Percentiles rank a stretch among this genome's conserved stretches.
Conservation (phyloP, 1,140 invertebrate genomes). For the Andrena cerasifolii region DNA sequence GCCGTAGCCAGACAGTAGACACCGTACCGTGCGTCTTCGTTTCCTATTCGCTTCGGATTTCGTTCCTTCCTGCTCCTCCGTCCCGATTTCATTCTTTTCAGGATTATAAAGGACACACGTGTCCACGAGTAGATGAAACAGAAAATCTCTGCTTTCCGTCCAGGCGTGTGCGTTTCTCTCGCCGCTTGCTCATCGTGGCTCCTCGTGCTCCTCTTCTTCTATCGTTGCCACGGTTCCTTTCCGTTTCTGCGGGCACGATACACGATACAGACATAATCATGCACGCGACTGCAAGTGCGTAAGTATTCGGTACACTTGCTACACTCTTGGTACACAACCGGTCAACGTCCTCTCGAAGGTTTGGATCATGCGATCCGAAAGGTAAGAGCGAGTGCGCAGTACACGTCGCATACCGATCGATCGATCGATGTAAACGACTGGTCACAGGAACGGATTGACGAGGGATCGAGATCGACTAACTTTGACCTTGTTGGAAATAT, state of each 20-base stretch:
- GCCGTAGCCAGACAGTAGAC: no score
- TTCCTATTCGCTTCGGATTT: slow-evolving; percentile 40
- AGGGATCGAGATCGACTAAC: slow-evolving; percentile 1
- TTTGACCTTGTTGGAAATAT: not conserved
- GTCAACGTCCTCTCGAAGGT: slow-evolving; percentile 80
- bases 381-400: slow-evolving; percentile 65
- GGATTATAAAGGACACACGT: not conserved
- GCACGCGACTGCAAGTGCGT: slow-evolving; percentile 13
- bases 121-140: not conserved
- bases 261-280: slow-evolving; percentile 2
- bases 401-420: slow-evolving; percentile 74
- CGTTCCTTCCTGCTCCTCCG: slow-evolving; percentile 21
- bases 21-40: slow-evolving; percentile 14
- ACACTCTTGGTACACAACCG: slow-evolving; percentile 57
- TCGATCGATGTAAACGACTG: slow-evolving; percentile 64
- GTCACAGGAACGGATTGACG: slow-evolving; percentile 58
- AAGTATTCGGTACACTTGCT: slow-evolving; percentile 41
- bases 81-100: slow-evolving; percentile 3
- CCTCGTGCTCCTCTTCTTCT: no score
- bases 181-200: no score
- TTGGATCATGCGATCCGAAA: slow-evolving; percentile 68
- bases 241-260: not conserved
- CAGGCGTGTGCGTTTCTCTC: slow-evolving; percentile 8
- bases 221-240: not conserved
- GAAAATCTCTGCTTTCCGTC: not conserved